Base-by-base conservation (phyloP, 2,888 invertebrate species). In the Drosophila cyrtoloma region DNA sequence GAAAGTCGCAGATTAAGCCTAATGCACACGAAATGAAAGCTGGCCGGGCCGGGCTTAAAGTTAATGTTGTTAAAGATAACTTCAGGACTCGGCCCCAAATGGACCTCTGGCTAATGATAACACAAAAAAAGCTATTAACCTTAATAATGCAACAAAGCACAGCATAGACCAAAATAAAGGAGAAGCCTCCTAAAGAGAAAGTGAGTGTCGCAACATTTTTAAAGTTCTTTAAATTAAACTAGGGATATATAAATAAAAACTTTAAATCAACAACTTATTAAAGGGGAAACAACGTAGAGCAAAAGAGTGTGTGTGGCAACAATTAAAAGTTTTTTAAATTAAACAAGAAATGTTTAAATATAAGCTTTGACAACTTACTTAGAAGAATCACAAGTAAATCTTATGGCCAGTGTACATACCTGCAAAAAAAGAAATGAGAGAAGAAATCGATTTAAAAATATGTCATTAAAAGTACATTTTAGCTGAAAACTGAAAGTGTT, bases 1-100 rank as follows among this genome's bases (percentile, higher is more conserved):
- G 84, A 85, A 85, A 85, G 84, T 89, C 75, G 61, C 50, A 76
- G 71, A 79, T 84, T 78, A 78, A 68, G 66, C 85, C 61, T 77
- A 84, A 84, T 86, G 82, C 82, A 81, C 67, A 56, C 70, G 74
- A 77, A 78, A 77, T 69, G 72, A 87, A 87, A 84, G 79, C 73
- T 59, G 57, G n/a, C 26, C 57, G 26, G 16, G 5, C 57, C 51
- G 50, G 66, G 81, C 81, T 77, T 71, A 35, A 50, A 60, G 61
- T 82, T 75, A 73, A 77, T 80, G 83, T 79, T 63, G 73, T 42
- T 69, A 16, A 26, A 77, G 77, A 80, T 76, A 75, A 67, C 67
- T 61, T 66, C 32, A 58, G 61, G 74, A 60, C 53, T 58, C 42
- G 42, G 47, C 22, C 22, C 47, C 47, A 14, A 19, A n/a, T 35